phyloP scores from a whole-genome alignment of 2,113 vertebrate genomes.

The Actenoides hombroni region DNA sequence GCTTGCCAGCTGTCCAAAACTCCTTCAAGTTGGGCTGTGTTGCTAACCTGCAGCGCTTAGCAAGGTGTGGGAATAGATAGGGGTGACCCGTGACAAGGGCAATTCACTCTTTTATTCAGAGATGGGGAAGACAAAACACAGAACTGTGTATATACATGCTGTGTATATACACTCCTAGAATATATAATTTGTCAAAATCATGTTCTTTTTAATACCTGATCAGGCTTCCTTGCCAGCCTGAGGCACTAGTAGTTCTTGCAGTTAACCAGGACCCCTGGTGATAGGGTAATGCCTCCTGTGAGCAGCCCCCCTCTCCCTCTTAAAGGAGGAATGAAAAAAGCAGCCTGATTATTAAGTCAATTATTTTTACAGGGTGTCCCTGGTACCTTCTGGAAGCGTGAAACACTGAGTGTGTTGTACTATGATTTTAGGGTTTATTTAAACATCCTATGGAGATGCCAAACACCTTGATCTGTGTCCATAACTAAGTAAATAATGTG shows the following conservation, averaged over 20 bases:
- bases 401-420: neutral
- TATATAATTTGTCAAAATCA: constrained; percentile 69
- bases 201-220: constrained; percentile 63
- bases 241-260: constrained; percentile 1
- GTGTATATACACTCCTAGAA: constrained; percentile 36
- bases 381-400: neutral
- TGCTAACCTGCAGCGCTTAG: constrained; percentile 2
- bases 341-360: neutral
- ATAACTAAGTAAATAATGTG: neutral
- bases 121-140: constrained; percentile 11
- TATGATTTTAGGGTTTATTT: neutral
- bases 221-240: constrained; percentile 32
- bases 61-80: constrained; percentile 28
- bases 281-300: neutral
- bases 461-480: neutral
- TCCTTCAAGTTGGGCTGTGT: constrained; percentile 24
- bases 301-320: neutral
- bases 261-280: constrained; percentile 46
- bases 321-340: neutral
- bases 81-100: constrained; percentile 47
- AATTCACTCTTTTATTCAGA: constrained; percentile 40
- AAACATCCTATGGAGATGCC: neutral
- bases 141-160: neutral
- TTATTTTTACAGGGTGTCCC: neutral
- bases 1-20: constrained; percentile 66